These are phyloP conservation scores for Venustoraphidia nigricollis DNA, from an alignment of 2,888 invertebrate genomes.

Conservation along the genomic window DNA sequence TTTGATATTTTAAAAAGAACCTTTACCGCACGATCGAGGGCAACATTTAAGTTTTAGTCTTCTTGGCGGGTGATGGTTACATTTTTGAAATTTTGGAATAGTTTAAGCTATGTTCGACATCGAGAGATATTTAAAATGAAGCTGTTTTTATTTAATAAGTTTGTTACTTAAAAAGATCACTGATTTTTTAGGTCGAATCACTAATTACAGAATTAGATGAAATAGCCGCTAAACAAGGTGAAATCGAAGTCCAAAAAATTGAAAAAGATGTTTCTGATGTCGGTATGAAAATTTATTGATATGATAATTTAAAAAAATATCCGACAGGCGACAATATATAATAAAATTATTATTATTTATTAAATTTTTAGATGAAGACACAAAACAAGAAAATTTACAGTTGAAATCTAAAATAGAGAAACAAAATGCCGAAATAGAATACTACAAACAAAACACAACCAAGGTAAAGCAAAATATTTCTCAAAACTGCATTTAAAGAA, in stretches of 20 bases:
- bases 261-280: slow-evolving; percentile 16
- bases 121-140: no score
- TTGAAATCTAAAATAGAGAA: slow-evolving; percentile 27
- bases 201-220: slow-evolving; percentile 35
- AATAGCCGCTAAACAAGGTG: slow-evolving; percentile 28
- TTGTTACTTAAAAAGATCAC: not conserved
- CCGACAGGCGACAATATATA: slow-evolving; percentile 11
- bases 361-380: slow-evolving; percentile 18
- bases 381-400: slow-evolving; percentile 27
- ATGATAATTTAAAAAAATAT: slow-evolving; percentile 22
- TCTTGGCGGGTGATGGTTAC: no score
- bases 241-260: slow-evolving; percentile 25
- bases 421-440: slow-evolving; percentile 24
- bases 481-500: not conserved
- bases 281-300: not conserved
- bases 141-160: no score
- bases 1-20: no score
- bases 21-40: no score
- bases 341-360: no score
- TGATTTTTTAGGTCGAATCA: slow-evolving; percentile 29
- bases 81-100: no score
- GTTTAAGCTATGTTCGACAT: no score
- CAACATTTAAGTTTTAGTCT: no score
- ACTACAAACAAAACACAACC: slow-evolving; percentile 23
- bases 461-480: slow-evolving; percentile 20